phyloP scores from a whole-genome alignment of 2,797 vertebrate genomes.

The Spinus pinus region DNA sequence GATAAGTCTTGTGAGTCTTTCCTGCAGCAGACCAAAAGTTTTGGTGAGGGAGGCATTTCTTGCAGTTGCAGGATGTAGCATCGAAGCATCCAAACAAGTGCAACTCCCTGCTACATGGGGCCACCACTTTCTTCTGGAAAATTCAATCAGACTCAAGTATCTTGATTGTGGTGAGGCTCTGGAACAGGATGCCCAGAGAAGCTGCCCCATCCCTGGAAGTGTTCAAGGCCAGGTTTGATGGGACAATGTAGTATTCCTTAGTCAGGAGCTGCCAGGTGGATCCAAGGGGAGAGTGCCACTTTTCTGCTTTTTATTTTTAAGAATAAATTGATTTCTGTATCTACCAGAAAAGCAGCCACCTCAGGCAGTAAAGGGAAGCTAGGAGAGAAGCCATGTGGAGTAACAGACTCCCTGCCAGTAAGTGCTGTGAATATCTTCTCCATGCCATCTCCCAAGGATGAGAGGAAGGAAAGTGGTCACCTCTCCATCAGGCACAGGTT shows the following conservation, averaged over 20 bases:
- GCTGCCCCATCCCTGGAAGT: neutral
- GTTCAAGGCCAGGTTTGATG: neutral
- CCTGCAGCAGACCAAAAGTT: neutral
- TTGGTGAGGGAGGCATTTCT: neutral
- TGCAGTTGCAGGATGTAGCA: neutral
- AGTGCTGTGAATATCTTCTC: neutral
- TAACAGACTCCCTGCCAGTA: neutral
- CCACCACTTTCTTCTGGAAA: neutral
- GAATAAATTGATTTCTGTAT: neutral
- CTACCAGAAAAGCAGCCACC: neutral
- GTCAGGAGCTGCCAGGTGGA: neutral
- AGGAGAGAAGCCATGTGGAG: neutral
- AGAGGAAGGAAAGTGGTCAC: neutral
- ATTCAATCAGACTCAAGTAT: neutral
- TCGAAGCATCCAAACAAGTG: neutral
- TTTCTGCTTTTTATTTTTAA: neutral
- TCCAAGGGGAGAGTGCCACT: neutral
- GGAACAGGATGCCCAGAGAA: neutral
- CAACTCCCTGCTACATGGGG: neutral
- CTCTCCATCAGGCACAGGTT: neutral
- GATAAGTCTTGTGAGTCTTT: neutral
- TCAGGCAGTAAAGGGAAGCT: neutral
- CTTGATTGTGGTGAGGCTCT: neutral
- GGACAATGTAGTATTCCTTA: neutral
- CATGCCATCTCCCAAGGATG: neutral